Conservation (phyloP, 2,888 invertebrate species). For the Atherix ibis region DNA sequence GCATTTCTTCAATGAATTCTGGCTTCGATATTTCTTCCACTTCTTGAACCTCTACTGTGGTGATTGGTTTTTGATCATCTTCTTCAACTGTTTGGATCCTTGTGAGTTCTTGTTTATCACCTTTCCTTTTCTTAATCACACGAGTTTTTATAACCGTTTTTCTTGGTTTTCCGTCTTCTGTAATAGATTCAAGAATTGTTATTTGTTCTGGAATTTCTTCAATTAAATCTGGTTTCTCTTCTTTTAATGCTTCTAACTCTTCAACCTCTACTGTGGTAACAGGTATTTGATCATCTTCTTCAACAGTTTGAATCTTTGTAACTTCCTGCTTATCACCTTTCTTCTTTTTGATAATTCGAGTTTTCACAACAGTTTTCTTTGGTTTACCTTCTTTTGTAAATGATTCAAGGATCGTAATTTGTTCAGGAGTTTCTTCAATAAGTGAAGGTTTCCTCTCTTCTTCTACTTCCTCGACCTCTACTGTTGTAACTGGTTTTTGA, state of each 20-base stretch:
- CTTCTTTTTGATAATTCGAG: slow-evolving; percentile 34
- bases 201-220: slow-evolving; percentile 16
- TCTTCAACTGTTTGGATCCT: slow-evolving; percentile 20
- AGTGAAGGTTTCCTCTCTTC: too few species aligned
- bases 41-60: slow-evolving; percentile 16
- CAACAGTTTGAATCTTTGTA: slow-evolving; percentile 28
- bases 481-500: slow-evolving; percentile 22
- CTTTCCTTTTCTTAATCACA: slow-evolving; percentile 21
- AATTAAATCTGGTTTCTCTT: too few species aligned
- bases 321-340: slow-evolving; percentile 29
- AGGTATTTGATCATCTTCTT: slow-evolving; percentile 33
- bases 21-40: slow-evolving; percentile 21
- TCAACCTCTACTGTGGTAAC: slow-evolving; percentile 22
- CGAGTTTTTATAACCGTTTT: slow-evolving; percentile 24
- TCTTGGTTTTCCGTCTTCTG: slow-evolving; percentile 19
- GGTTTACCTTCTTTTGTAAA: slow-evolving; percentile 30
- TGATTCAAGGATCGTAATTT: slow-evolving; percentile 24
- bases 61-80: slow-evolving; percentile 21
- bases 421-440: slow-evolving; percentile 25
- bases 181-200: slow-evolving; percentile 15
- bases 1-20: slow-evolving; percentile 12
- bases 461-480: slow-evolving; percentile 16
- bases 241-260: too few species aligned
- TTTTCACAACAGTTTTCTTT: slow-evolving; percentile 29
- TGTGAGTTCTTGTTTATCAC: slow-evolving; percentile 16